phyloP scores from a whole-genome alignment of 2,113 vertebrate species.

The Serinus canaria region DNA sequence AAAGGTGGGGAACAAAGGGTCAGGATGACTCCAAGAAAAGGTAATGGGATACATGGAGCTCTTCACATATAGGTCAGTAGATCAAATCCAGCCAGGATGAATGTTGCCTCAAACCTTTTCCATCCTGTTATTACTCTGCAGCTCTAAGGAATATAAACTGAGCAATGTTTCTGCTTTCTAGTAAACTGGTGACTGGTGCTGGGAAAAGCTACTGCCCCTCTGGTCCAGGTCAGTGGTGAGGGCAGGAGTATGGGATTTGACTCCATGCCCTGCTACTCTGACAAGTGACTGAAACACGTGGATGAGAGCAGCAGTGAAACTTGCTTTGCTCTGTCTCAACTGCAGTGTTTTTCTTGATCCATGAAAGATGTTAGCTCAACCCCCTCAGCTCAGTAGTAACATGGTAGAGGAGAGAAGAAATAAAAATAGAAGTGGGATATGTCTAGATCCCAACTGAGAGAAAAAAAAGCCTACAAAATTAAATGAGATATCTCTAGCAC shows the following conservation, averaged over 20 bases:
- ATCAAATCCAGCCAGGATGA: neutral
- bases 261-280: neutral
- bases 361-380: neutral
- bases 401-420: neutral
- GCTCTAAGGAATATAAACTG: neutral
- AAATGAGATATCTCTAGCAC: neutral
- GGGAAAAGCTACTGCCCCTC: neutral
- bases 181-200: constrained; percentile 1
- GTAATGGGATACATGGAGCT: neutral
- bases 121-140: neutral
- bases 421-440: neutral
- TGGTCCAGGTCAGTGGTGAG: neutral
- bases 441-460: neutral
- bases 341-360: neutral
- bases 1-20: constrained; percentile 16
- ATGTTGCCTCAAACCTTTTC: neutral
- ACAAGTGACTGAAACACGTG: neutral
- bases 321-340: neutral
- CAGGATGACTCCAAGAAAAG: neutral
- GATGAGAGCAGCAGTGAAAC: neutral
- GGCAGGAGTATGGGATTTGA: neutral
- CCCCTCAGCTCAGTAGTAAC: neutral
- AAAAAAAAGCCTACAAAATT: neutral
- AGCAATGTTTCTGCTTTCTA: constrained; percentile 17
- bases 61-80: neutral